These are phyloP conservation scores for Tachina lurida DNA, from an alignment of 2,888 invertebrate genomes.

Conservation along the genomic window DNA sequence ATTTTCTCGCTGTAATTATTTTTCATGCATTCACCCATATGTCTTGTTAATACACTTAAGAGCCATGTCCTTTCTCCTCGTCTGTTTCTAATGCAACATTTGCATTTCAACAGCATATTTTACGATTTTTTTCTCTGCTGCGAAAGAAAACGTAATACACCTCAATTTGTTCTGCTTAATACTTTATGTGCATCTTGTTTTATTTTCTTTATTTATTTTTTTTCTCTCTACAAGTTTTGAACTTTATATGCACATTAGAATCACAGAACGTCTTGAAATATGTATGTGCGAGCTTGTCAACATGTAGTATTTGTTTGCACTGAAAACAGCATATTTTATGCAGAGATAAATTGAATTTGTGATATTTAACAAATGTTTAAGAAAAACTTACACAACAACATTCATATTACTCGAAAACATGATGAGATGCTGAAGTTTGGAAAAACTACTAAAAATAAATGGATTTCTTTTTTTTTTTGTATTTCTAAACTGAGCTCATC, in stretches of 20 bases:
- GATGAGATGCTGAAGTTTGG: background rate
- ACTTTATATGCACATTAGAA: slow-evolving; percentile 26
- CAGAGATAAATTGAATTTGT: slow-evolving; percentile 46
- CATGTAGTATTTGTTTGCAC: slow-evolving; percentile 22
- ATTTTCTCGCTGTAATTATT: background rate
- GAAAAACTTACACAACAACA: background rate
- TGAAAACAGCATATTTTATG: slow-evolving; percentile 44
- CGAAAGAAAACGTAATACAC: slow-evolving; percentile 47
- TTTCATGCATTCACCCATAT: slow-evolving; percentile 26
- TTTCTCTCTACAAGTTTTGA: slow-evolving; percentile 14
- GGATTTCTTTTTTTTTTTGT: background rate
- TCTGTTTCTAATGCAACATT: slow-evolving; percentile 33
- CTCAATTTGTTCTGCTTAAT: slow-evolving; percentile 68
- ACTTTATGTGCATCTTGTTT: slow-evolving; percentile 59
- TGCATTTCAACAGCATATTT: slow-evolving; percentile 58
- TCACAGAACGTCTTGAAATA: slow-evolving; percentile 5
- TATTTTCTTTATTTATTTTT: slow-evolving; percentile 44
- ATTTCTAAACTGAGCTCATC: background rate
- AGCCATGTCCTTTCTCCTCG: slow-evolving; percentile 33
- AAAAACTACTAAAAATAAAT: background rate
- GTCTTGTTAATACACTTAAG: slow-evolving; percentile 40
- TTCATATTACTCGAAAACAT: background rate
- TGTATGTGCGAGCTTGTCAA: slow-evolving; percentile 29
- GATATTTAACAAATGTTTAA: slow-evolving; percentile 42
- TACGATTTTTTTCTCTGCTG: slow-evolving; percentile 17